Conservation (phyloP, 2,113 vertebrate species). For the Plestiodon gilberti region DNA sequence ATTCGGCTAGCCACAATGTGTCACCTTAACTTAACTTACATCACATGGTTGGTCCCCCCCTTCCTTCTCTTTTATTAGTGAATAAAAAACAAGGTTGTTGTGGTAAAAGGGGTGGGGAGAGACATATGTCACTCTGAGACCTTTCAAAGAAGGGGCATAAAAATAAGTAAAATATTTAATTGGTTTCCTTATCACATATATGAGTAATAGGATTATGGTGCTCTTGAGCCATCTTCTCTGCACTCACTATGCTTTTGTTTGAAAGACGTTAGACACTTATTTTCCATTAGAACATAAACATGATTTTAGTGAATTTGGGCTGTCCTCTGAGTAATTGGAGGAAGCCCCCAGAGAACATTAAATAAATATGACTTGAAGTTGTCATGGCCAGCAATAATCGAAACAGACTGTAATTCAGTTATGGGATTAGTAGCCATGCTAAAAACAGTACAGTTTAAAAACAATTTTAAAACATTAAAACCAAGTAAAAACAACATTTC, state of each 20-base stretch:
- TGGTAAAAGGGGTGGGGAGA: too few species aligned
- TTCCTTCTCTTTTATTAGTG: constrained; percentile 4
- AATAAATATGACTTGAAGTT: too few species aligned
- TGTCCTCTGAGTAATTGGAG: constrained; percentile 20
- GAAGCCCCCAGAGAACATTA: background rate
- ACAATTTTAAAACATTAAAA: too few species aligned
- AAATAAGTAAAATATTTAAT: constrained; percentile 8
- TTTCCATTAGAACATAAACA: background rate
- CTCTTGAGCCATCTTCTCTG: background rate
- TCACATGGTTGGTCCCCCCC: constrained; percentile 33
- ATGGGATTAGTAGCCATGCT: too few species aligned
- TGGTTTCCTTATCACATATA: background rate
- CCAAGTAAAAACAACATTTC: too few species aligned
- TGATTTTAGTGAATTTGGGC: background rate
- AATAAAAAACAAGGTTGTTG: too few species aligned
- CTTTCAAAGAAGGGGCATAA: too few species aligned
- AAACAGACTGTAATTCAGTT: too few species aligned
- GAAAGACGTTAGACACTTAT: background rate
- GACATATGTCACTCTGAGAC: background rate
- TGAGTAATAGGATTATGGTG: background rate
- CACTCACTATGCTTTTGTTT: background rate
- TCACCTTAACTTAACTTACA: constrained; percentile 28
- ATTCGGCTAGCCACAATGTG: too few species aligned
- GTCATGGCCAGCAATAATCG: too few species aligned
- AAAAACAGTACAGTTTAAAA: too few species aligned